Percentiles rank a stretch among this genome's conserved stretches.
Conservation (phyloP, 2,113 vertebrate genomes). For the Callipepla californica region DNA sequence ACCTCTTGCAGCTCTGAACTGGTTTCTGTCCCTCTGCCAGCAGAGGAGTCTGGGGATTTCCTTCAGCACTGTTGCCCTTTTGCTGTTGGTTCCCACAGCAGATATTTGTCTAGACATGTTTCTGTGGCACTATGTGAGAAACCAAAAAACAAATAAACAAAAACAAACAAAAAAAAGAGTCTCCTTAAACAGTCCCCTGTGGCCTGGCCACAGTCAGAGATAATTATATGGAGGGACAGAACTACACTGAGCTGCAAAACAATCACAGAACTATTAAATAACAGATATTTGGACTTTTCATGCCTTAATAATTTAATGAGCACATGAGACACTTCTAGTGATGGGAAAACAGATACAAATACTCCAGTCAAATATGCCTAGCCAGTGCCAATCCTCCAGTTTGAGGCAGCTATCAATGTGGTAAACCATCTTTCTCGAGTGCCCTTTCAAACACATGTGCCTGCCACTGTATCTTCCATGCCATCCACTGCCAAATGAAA, state of each 20-base stretch:
- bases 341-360: background rate
- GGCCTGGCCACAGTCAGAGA: background rate
- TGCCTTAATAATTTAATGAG: conserved; percentile 31
- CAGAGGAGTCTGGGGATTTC: background rate
- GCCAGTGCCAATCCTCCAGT: background rate
- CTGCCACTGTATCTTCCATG: background rate
- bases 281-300: background rate
- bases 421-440: background rate
- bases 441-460: background rate
- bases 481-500: background rate
- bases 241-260: background rate
- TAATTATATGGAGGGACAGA: background rate
- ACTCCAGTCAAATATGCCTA: background rate
- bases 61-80: background rate
- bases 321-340: background rate
- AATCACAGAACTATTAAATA: background rate
- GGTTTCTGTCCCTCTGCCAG: background rate
- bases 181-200: background rate
- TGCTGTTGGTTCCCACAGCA: background rate
- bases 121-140: background rate
- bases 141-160: background rate
- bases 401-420: background rate
- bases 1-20: background rate
- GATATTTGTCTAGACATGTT: background rate
- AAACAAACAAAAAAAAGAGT: background rate